These are phyloP conservation scores for Bufotes viridis DNA, from an alignment of 2,797 vertebrate species.

Conservation along the genomic window DNA sequence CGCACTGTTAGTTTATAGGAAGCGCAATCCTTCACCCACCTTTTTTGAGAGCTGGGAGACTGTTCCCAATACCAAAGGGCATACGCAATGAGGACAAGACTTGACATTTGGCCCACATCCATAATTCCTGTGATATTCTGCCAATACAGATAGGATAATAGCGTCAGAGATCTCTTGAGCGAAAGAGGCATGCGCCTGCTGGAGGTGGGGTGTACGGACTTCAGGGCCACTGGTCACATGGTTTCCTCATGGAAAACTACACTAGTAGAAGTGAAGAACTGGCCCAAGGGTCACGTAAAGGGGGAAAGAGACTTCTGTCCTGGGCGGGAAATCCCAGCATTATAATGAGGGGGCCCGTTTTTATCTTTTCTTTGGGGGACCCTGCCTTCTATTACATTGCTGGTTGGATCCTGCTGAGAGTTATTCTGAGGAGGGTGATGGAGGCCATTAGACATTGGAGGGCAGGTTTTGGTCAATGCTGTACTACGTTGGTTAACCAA, in stretches of 20 bases:
- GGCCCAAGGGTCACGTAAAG: too few species aligned
- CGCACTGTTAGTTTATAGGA: too few species aligned
- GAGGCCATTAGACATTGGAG: not conserved
- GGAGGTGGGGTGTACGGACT: too few species aligned
- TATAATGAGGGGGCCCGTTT: not conserved
- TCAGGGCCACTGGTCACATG: too few species aligned
- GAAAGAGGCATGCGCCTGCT: too few species aligned
- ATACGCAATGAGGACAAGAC: conserved; percentile 58
- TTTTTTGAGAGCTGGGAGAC: conserved; percentile 31
- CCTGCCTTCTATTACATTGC: not conserved
- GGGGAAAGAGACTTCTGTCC: too few species aligned
- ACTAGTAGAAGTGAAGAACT: too few species aligned
- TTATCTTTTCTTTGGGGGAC: not conserved
- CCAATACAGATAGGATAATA: not conserved
- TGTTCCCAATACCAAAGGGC: conserved; percentile 42
- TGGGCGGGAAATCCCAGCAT: too few species aligned
- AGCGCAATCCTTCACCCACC: not conserved
- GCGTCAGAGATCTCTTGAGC: not conserved
- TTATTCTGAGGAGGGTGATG: not conserved
- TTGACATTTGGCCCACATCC: conserved; percentile 65
- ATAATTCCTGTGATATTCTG: conserved; percentile 59
- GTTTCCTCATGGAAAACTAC: too few species aligned
- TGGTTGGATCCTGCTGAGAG: not conserved
- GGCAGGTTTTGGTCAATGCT: not conserved
- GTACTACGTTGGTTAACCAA: not conserved